phyloP scores from a whole-genome alignment of 2,888 invertebrate species.

The Xestia xanthographa region DNA sequence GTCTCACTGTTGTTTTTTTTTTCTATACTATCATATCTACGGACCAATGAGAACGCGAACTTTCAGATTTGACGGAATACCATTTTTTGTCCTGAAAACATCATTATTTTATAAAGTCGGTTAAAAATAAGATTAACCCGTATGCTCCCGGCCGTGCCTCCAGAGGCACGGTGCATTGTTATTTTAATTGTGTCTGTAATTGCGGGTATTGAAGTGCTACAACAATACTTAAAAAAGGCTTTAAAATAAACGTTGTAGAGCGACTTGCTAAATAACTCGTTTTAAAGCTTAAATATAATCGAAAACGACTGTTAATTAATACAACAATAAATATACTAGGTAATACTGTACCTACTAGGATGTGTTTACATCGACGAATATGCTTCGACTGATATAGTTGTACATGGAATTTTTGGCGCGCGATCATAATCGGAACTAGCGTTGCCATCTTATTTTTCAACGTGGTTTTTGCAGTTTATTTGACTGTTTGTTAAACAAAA shows the following conservation, averaged over 20 bases:
- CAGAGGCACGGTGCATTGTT: too few relatives aligned
- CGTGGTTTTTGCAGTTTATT: too few relatives aligned
- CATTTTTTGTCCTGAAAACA: background rate
- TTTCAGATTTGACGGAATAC: slow-evolving; percentile 3
- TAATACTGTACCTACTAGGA: slow-evolving; percentile 3
- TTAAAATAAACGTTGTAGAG: slow-evolving; percentile 21
- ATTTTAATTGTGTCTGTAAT: too few relatives aligned
- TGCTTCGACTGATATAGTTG: background rate
- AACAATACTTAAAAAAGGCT: slow-evolving; percentile 33
- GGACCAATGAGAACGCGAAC: slow-evolving; percentile 3
- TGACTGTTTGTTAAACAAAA: too few relatives aligned
- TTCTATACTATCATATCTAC: background rate
- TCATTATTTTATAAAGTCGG: background rate
- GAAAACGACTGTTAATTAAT: slow-evolving; percentile 52
- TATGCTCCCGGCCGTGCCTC: too few relatives aligned
- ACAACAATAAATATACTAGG: slow-evolving; percentile 44
- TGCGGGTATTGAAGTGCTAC: too few relatives aligned
- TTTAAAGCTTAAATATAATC: slow-evolving; percentile 36
- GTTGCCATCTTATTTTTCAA: background rate
- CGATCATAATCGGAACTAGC: too few relatives aligned
- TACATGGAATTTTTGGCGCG: too few relatives aligned
- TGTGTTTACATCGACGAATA: slow-evolving; percentile 20
- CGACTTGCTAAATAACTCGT: slow-evolving; percentile 27
- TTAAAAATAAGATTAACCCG: background rate
- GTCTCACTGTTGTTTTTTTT: background rate